Evolutionary conservation across 2,113 vertebrate species (phyloP).

Genomic region (Trematomus loennbergii): DNA sequence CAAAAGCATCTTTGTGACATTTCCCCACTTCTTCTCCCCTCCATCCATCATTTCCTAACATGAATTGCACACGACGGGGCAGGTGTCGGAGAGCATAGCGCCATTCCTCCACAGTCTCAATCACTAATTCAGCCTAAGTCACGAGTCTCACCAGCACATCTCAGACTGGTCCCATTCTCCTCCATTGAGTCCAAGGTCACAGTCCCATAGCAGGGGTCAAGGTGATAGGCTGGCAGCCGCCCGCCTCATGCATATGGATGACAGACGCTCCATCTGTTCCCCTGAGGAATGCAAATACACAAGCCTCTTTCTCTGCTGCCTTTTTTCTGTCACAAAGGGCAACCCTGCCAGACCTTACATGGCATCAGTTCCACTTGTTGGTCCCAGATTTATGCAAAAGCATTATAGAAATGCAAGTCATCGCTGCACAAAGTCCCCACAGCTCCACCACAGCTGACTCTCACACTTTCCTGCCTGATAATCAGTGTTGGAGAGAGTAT

Average conservation of each 20-base stretch:
- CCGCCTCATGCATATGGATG: conserved; percentile 83
- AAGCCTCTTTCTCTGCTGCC: conserved; percentile 51
- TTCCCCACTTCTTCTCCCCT: conserved; percentile 57
- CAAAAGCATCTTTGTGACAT: conserved; percentile 63
- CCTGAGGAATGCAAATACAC: conserved; percentile 70
- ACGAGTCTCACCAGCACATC: conserved; percentile 26
- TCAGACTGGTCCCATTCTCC: conserved; percentile 70
- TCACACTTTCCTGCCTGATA: conserved; percentile 17
- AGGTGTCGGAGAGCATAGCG: conserved; percentile 68
- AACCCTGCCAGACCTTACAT: conserved; percentile 60
- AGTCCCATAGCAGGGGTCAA: conserved; percentile 77
- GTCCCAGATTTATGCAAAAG: conserved; percentile 64
- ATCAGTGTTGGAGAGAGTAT: not conserved
- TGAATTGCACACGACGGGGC: conserved; percentile 60
- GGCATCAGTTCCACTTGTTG: conserved; percentile 74
- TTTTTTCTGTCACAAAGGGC: conserved; percentile 67
- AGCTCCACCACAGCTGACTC: not conserved
- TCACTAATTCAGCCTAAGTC: conserved; percentile 26
- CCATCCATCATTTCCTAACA: conserved; percentile 73
- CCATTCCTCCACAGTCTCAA: conserved; percentile 56
- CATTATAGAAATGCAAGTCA: conserved; percentile 60
- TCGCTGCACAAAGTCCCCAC: conserved; percentile 20
- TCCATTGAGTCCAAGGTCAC: conserved; percentile 74
- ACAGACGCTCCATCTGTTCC: conserved; percentile 78
- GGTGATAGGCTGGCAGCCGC: conserved; percentile 72